Percentiles rank a stretch among this genome's conserved stretches.
Evolutionary conservation across 2,888 invertebrate species (phyloP).

Genomic region (Monoplex corrugatus): DNA sequence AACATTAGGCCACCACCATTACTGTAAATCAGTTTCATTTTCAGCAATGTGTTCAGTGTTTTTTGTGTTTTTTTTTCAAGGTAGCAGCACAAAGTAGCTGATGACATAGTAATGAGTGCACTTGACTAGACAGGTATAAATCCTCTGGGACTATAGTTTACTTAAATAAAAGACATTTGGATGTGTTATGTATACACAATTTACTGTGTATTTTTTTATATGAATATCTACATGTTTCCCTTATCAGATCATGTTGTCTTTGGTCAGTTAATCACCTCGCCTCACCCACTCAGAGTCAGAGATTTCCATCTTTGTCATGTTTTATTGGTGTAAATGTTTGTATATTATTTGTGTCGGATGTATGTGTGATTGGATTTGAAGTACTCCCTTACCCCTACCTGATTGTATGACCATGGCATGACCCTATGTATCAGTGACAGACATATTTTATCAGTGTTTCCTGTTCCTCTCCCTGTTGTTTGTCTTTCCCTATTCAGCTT

Average conservation of each 20-base stretch:
- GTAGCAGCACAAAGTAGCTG: neutral
- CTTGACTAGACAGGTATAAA: neutral
- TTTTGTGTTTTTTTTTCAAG: neutral
- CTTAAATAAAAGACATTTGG: neutral
- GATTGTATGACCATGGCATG: no score
- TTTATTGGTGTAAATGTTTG: no score
- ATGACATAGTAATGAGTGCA: neutral
- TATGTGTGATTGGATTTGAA: no score
- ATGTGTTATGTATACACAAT: neutral
- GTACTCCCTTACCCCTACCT: no score
- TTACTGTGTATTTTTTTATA: neutral
- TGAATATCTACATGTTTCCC: neutral
- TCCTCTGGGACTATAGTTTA: neutral
- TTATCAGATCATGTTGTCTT: neutral
- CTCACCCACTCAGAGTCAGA: constrained; percentile 11
- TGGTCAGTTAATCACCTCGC: neutral
- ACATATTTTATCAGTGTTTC: no score
- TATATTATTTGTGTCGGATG: no score
- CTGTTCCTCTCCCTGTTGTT: no score
- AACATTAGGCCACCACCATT: neutral
- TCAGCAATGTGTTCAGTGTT: constrained; percentile 15
- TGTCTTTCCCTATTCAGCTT: no score
- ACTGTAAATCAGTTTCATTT: neutral
- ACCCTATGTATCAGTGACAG: no score
- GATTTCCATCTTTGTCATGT: no score